Conservation (phyloP, 2,797 vertebrate genomes). For the Nyctalus aviator region DNA sequence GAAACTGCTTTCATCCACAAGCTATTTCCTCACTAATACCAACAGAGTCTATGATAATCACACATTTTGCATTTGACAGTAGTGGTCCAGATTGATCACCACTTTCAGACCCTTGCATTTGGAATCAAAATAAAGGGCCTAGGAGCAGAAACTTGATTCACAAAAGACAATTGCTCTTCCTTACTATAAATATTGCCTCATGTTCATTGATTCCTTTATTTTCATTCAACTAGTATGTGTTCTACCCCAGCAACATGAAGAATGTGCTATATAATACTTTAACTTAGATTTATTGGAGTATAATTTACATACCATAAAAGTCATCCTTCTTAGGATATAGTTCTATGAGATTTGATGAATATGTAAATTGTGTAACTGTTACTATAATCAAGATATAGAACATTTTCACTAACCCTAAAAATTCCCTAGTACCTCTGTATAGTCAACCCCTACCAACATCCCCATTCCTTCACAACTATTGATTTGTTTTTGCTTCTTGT, state of each 20-base stretch:
- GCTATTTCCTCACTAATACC: not conserved
- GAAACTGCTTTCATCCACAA: not conserved
- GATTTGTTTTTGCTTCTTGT: slow-evolving; percentile 30
- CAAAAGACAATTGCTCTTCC: not conserved
- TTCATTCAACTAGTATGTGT: slow-evolving; percentile 7
- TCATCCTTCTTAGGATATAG: not conserved
- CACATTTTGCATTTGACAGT: not conserved
- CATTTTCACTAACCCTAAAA: not conserved
- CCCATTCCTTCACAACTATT: not conserved
- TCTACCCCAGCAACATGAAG: not conserved
- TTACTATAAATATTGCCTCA: not conserved
- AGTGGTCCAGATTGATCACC: not conserved
- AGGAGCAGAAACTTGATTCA: not conserved
- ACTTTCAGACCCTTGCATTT: not conserved
- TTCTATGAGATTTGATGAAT: not conserved
- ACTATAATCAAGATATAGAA: not conserved
- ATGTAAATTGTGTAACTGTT: not conserved
- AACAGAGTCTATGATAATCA: not conserved
- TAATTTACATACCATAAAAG: not conserved
- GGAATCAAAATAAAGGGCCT: slow-evolving; percentile 3
- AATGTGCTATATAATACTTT: not conserved
- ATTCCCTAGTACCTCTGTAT: not conserved
- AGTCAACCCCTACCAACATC: not conserved
- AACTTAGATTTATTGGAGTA: not conserved
- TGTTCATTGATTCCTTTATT: slow-evolving; percentile 1